phyloP scores from a whole-genome alignment of 2,888 invertebrate species.

The Ariolimax columbianus region DNA sequence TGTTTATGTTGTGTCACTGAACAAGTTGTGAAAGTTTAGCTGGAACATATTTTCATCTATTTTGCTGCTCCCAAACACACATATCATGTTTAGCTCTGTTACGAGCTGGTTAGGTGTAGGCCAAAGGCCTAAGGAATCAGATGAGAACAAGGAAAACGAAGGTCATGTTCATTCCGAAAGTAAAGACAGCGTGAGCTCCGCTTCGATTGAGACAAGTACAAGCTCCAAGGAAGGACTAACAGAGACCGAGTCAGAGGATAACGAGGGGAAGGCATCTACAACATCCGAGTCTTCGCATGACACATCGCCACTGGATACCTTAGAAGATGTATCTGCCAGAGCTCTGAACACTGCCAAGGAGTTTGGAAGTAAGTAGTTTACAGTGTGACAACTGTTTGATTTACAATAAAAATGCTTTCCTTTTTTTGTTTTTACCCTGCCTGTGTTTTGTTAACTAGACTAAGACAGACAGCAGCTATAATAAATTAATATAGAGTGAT shows the following conservation, averaged over 20 bases:
- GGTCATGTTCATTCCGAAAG: constrained; percentile 52
- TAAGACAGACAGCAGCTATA: too few species aligned
- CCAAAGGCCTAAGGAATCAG: constrained; percentile 64
- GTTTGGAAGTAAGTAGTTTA: constrained; percentile 74
- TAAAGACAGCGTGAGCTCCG: constrained; percentile 58
- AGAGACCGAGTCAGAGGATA: constrained; percentile 54
- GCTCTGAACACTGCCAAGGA: constrained; percentile 76
- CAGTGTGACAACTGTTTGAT: too few species aligned
- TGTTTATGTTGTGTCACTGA: constrained; percentile 50
- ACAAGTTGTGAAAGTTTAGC: constrained; percentile 23
- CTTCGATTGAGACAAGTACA: constrained; percentile 54
- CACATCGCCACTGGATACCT: constrained; percentile 64
- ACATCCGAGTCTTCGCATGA: constrained; percentile 59
- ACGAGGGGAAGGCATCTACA: constrained; percentile 51
- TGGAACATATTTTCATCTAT: neutral
- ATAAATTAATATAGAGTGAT: too few species aligned
- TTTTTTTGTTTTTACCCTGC: too few species aligned
- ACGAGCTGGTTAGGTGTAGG: constrained; percentile 72
- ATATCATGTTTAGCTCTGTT: constrained; percentile 70
- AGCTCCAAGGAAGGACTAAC: constrained; percentile 56
- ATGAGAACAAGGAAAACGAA: constrained; percentile 59
- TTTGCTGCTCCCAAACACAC: neutral
- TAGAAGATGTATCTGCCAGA: constrained; percentile 76
- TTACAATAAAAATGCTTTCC: too few species aligned
- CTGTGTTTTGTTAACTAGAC: too few species aligned